Evolutionary conservation across 2,113 vertebrate species (phyloP).

Genomic region (Polyodon spathula): DNA sequence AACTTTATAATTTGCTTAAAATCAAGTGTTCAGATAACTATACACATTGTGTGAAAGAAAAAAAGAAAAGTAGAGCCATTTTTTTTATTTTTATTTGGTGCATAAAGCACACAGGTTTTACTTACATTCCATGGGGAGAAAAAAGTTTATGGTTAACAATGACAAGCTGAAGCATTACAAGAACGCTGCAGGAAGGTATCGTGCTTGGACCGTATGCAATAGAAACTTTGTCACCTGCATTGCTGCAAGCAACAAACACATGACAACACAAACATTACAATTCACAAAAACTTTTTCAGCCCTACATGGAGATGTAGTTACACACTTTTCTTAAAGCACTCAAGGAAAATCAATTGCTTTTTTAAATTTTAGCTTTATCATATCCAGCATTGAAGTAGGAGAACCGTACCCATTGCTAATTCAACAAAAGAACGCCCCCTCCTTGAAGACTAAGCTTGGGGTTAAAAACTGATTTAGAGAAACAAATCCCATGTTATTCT

Average conservation of each 20-base stretch:
- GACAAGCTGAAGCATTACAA: conserved; percentile 55
- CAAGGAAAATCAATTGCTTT: conserved; percentile 71
- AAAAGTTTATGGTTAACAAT: conserved; percentile 71
- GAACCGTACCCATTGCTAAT: conserved; percentile 19
- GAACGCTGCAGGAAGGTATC: conserved; percentile 46
- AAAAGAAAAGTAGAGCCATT: neutral
- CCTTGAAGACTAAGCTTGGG: conserved; percentile 19
- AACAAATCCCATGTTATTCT: conserved; percentile 28
- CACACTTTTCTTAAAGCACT: conserved; percentile 73
- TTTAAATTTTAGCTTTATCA: conserved; percentile 58
- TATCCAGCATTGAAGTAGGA: conserved; percentile 58
- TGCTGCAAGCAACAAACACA: conserved; percentile 56
- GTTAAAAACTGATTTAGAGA: conserved; percentile 52
- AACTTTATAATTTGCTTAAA: too few relatives aligned
- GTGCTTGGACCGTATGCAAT: conserved; percentile 57
- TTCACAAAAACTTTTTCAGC: conserved; percentile 65
- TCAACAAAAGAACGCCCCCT: conserved; percentile 29
- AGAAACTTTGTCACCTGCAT: conserved; percentile 39
- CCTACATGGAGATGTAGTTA: conserved; percentile 77
- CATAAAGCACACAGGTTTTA: conserved; percentile 50
- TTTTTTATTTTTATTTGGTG: conserved; percentile 32
- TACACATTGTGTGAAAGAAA: neutral
- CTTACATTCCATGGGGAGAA: conserved; percentile 84
- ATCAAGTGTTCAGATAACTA: too few relatives aligned
- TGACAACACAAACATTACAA: conserved; percentile 72